Evolutionary conservation across 92 coral and sea anemone genomes (phyloP).

Genomic region (Metridium senile): DNA sequence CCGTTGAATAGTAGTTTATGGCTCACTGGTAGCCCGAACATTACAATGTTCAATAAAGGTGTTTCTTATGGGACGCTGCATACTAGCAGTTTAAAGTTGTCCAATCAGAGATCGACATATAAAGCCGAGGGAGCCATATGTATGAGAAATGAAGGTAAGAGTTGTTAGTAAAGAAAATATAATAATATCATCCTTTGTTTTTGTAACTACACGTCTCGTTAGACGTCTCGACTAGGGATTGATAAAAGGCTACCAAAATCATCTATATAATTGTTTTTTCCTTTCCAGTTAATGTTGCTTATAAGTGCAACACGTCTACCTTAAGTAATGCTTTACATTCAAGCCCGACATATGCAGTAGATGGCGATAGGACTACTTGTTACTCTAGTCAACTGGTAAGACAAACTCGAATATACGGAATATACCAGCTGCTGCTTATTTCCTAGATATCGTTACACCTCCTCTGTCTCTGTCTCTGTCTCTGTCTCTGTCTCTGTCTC

Average conservation of each 20-base stretch:
- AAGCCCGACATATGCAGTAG: conserved; percentile 25
- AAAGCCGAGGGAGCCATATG: conserved; percentile 20
- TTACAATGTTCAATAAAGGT: background rate
- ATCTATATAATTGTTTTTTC: too few relatives aligned
- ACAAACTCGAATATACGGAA: too few relatives aligned
- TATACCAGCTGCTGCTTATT: too few relatives aligned
- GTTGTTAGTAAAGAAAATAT: background rate
- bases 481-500: too few relatives aligned
- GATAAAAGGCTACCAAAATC: too few relatives aligned
- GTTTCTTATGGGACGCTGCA: conserved; percentile 1
- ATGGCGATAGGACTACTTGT: conserved; percentile 40
- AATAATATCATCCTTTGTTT: too few relatives aligned
- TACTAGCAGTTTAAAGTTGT: background rate
- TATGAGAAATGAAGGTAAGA: conserved; percentile 11
- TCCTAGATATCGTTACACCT: too few relatives aligned
- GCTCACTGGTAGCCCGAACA: conserved; percentile 9
- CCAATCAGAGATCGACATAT: background rate
- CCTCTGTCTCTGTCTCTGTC: too few relatives aligned
- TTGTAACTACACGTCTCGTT: too few relatives aligned
- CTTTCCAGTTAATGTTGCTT: background rate
- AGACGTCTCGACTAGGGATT: too few relatives aligned
- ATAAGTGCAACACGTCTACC: background rate
- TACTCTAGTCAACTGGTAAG: conserved; percentile 24
- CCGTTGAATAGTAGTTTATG: conserved; percentile 7
- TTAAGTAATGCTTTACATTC: conserved; percentile 14